Evolutionary conservation across 2,888 invertebrate species (phyloP).

Genomic region (Onthophagus sagittarius): DNA sequence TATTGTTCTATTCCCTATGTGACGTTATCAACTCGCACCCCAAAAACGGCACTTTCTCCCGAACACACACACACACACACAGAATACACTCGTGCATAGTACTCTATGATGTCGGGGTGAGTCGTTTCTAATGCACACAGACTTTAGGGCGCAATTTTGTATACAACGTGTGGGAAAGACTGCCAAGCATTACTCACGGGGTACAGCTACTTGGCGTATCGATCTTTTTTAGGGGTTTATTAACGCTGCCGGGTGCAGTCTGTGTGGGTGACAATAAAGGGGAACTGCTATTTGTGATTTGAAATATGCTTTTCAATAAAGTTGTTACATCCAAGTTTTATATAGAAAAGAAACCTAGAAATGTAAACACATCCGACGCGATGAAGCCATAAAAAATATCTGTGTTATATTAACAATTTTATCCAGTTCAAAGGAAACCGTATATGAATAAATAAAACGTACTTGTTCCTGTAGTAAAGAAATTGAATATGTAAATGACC

Average conservation of each 20-base stretch:
- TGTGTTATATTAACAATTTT: too few relatives aligned
- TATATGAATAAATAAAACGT: not conserved
- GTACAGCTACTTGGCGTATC: not conserved
- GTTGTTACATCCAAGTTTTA: too few relatives aligned
- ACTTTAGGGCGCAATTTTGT: not conserved
- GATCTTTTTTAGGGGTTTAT: not conserved
- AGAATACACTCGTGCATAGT: not conserved
- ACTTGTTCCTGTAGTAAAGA: not conserved
- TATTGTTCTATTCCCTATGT: not conserved
- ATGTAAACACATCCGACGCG: too few relatives aligned
- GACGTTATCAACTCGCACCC: not conserved
- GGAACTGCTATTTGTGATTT: not conserved
- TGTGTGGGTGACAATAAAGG: not conserved
- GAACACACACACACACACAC: not conserved
- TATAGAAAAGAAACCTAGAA: too few relatives aligned
- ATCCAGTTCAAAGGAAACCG: not conserved
- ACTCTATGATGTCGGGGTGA: not conserved
- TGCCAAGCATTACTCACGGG: not conserved
- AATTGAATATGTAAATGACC: not conserved
- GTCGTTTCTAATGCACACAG: not conserved
- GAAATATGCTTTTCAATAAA: too few relatives aligned
- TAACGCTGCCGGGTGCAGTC: not conserved
- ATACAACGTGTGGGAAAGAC: not conserved
- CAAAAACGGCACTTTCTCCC: not conserved
- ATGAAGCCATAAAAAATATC: too few relatives aligned